Evolutionary conservation across 1,140 invertebrate species (phyloP).

Genomic region (Ladona fulva): DNA sequence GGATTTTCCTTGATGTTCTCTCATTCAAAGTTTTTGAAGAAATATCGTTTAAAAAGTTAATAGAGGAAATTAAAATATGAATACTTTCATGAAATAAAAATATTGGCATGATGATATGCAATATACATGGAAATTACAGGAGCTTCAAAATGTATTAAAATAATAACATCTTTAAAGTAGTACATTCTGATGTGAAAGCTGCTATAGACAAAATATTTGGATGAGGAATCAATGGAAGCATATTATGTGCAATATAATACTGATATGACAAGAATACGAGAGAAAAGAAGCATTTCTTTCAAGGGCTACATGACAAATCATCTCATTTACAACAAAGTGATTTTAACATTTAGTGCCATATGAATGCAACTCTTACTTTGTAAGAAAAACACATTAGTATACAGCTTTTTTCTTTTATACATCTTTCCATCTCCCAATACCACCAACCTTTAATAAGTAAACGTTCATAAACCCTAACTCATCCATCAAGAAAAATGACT

Average conservation of each 20-base stretch:
- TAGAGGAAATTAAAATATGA: too few relatives aligned
- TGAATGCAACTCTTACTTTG: background rate
- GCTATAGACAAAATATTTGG: background rate
- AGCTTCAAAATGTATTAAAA: background rate
- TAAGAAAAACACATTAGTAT: constrained; percentile 7
- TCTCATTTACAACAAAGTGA: background rate
- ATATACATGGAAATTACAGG: background rate
- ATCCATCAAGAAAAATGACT: background rate
- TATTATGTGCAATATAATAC: background rate
- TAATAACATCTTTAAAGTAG: background rate
- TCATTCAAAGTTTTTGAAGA: too few relatives aligned
- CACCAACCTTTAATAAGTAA: background rate
- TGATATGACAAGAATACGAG: background rate
- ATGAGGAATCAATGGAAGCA: background rate
- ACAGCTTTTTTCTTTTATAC: background rate
- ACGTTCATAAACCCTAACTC: background rate
- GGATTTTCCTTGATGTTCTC: too few relatives aligned
- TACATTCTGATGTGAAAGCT: background rate
- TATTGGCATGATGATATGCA: too few relatives aligned
- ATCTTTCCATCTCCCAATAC: background rate
- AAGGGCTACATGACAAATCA: background rate
- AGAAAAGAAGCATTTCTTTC: background rate
- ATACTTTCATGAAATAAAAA: too few relatives aligned
- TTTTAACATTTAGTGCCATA: background rate
- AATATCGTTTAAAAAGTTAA: too few relatives aligned